Evolutionary conservation across 1,140 invertebrate species (phyloP), one percentile per base, ranked within the genome.

Genomic region (Steinernema feltiae): DNA sequence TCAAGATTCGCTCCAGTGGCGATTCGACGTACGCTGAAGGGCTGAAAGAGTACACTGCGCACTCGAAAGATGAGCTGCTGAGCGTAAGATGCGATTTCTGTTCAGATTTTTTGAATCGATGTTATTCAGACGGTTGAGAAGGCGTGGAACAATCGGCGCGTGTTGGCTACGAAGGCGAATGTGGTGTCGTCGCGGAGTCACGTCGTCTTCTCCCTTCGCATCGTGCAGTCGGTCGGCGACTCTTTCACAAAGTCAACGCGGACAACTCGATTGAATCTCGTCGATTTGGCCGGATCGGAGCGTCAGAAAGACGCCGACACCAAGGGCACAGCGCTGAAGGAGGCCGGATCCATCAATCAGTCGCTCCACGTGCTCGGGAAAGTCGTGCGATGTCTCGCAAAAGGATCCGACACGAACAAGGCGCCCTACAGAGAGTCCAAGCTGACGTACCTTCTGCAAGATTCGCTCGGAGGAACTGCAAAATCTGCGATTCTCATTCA

Each of bases 401-500:
- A n/a, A n/a, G n/a, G n/a, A n/a, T 91, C 91, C 73, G 92, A 92
- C 77, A 82, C 86, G 71, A 76, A 27, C 12, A 63, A 63, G 24
- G 90, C 95, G 69, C 93, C 93, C 0, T 97, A 94, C 83, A 89
- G 94, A 76, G 94, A 96, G 87, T 94, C 93, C 1, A 94, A 95
- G 85, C 88, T 96, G 1, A 96, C 94, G 0, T 92, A 94, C 86
- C 88, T 96, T 1, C 87, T 97, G 29, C 93, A 93, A 90, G 93
- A 93, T 30, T 92, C 91, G 69, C 88, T 97, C 15, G 93, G 93
- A 48, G 94, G 94, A 0, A 95, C 94, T 87, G 93, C 93, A 0
- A 95, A 95, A 88, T 95, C 93, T 0, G 88, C 95, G 0, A 95
- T 97, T n/a, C n/a, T n/a, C n/a, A n/a, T n/a, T n/a, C n/a, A n/a